Percentiles rank a stretch among this genome's conserved stretches.
Evolutionary conservation across 2,797 vertebrate genomes (phyloP).

Genomic region (Champsocephalus esox): DNA sequence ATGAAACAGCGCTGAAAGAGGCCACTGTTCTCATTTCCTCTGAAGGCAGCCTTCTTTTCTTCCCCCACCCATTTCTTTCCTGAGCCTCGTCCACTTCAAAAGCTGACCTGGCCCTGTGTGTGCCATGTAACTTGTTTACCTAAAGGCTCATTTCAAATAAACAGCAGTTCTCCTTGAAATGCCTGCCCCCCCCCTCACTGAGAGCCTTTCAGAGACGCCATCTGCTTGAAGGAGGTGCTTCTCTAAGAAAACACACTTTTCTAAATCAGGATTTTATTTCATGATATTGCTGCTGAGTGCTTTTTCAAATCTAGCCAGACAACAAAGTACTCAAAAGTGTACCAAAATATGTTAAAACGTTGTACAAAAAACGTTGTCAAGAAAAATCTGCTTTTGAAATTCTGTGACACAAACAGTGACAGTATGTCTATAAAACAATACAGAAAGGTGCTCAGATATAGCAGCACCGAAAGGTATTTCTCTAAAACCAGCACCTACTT

Average conservation of each 20-base stretch:
- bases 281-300: conserved; percentile 10
- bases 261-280: conserved; percentile 48
- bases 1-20: conserved; percentile 80
- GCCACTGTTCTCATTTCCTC: conserved; percentile 83
- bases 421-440: conserved; percentile 2
- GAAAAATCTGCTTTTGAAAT: not conserved
- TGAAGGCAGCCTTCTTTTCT: conserved; percentile 79
- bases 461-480: conserved; percentile 22
- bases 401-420: not conserved
- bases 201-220: conserved; percentile 71
- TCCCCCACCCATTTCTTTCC: conserved; percentile 77
- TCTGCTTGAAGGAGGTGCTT: conserved; percentile 64
- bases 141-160: conserved; percentile 85
- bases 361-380: not conserved
- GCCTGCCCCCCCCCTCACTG: conserved; percentile 55
- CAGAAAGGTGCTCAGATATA: conserved; percentile 12
- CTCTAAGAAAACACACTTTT: conserved; percentile 45
- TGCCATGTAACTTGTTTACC: conserved; percentile 82
- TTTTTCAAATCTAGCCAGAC: conserved; percentile 15
- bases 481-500: conserved; percentile 48
- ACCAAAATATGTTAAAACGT: conserved; percentile 9
- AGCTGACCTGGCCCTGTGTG: conserved; percentile 78
- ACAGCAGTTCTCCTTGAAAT: conserved; percentile 77
- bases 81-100: conserved; percentile 82
- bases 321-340: not conserved